Conservation (phyloP, 2,888 invertebrate genomes). For the Imbricaverruca yamaguchii region DNA sequence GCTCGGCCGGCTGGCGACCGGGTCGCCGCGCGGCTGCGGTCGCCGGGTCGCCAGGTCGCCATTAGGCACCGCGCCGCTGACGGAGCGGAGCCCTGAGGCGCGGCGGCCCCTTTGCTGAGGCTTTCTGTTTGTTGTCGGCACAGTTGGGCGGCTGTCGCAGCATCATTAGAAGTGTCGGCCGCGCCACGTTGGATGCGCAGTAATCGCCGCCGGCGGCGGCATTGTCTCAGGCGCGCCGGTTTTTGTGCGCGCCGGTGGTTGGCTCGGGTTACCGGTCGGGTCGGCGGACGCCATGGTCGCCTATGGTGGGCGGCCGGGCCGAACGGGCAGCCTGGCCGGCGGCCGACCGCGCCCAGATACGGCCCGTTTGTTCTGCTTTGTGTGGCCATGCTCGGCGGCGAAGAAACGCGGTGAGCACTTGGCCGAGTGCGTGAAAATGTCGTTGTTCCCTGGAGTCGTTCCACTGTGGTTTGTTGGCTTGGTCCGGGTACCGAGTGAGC, state of each 20-base stretch:
- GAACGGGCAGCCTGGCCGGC: neutral
- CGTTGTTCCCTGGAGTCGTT: neutral
- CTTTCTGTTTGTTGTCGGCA: neutral
- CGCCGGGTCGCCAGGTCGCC: neutral
- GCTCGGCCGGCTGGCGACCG: neutral
- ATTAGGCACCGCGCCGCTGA: neutral
- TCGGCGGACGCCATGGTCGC: neutral
- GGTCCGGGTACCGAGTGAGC: too few species aligned
- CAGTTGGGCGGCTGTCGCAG: neutral
- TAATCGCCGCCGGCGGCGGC: neutral
- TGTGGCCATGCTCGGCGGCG: neutral
- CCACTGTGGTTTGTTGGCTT: too few species aligned
- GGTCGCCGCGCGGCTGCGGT: neutral
- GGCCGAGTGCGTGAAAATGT: neutral
- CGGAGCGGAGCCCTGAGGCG: neutral
- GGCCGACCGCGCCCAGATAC: too few species aligned
- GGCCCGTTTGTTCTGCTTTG: neutral
- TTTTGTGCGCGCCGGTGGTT: neutral
- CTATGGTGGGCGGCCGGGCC: neutral
- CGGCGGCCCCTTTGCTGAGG: slow-evolving; percentile 8
- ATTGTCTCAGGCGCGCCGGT: slow-evolving; percentile 8
- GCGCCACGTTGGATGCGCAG: neutral
- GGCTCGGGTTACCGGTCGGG: neutral
- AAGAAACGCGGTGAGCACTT: too few species aligned
- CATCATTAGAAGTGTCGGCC: neutral